Evolutionary conservation across 1,140 invertebrate genomes (phyloP).

Genomic region (Calycopis cecrops): DNA sequence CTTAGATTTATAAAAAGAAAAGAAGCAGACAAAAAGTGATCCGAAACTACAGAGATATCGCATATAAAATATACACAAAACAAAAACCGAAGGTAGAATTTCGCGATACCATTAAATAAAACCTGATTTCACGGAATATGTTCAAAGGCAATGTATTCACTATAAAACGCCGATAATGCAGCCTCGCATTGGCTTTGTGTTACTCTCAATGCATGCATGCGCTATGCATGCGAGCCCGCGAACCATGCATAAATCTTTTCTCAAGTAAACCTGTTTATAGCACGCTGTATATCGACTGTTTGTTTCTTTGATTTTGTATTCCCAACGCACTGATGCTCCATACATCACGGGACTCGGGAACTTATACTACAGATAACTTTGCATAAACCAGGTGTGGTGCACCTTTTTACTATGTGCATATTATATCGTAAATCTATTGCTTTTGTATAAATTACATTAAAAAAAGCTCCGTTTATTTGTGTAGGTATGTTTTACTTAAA

Average conservation of each 20-base stretch:
- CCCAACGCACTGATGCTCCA: slow-evolving; percentile 14
- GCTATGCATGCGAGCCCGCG: slow-evolving; percentile 13
- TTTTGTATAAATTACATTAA: neutral
- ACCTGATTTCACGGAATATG: slow-evolving; percentile 15
- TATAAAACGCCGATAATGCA: slow-evolving; percentile 16
- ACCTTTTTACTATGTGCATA: slow-evolving; percentile 6
- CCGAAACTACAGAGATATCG: too few species aligned
- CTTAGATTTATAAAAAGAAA: too few species aligned
- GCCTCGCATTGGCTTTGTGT: slow-evolving; percentile 16
- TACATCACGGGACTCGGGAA: slow-evolving; percentile 4
- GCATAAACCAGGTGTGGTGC: slow-evolving; percentile 3
- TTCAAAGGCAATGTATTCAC: slow-evolving; percentile 20
- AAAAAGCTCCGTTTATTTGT: neutral
- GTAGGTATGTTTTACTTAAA: too few species aligned
- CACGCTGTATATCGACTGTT: slow-evolving; percentile 21
- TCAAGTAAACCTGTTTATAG: slow-evolving; percentile 25
- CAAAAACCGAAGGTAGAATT: slow-evolving; percentile 12
- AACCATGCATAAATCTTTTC: slow-evolving; percentile 31
- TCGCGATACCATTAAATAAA: slow-evolving; percentile 18
- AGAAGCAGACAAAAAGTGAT: too few species aligned
- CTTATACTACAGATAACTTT: slow-evolving; percentile 1
- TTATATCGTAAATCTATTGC: neutral
- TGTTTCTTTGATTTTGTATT: slow-evolving; percentile 23
- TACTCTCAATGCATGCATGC: slow-evolving; percentile 18
- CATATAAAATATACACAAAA: neutral